A percentile compares a stretch with the other conserved stretches of the same genome.
Conservation (phyloP, 2,888 invertebrate species). For the Polymixis lichenea region DNA sequence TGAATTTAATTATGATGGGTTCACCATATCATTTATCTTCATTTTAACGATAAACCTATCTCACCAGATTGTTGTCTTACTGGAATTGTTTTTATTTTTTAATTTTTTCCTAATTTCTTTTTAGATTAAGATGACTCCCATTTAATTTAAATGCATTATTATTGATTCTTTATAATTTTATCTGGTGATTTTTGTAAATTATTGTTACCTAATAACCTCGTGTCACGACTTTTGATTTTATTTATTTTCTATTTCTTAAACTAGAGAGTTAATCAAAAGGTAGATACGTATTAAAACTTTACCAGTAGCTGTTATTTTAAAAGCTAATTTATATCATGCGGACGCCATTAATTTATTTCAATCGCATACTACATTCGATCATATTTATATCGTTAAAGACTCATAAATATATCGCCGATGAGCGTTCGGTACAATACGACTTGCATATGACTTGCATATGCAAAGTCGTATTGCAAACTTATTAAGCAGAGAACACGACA, state of each 20-base stretch:
- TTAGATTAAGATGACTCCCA: neutral
- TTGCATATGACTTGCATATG: no score
- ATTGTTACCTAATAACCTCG: neutral
- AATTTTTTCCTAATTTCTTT: neutral
- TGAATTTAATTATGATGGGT: neutral
- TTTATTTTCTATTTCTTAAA: slow-evolving; percentile 9
- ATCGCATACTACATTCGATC: slow-evolving; percentile 51
- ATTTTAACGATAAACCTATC: neutral
- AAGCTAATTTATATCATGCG: slow-evolving; percentile 35
- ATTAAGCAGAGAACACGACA: slow-evolving; percentile 71
- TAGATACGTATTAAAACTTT: slow-evolving; percentile 7
- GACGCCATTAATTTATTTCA: slow-evolving; percentile 50
- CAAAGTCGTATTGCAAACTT: slow-evolving; percentile 76
- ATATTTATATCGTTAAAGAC: slow-evolving; percentile 62
- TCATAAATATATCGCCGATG: slow-evolving; percentile 70
- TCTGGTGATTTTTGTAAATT: neutral
- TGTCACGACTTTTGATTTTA: neutral
- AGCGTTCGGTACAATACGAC: no score
- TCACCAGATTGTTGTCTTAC: slow-evolving; percentile 28
- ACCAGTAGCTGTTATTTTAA: slow-evolving; percentile 36
- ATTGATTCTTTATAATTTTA: no score
- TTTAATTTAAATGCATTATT: neutral
- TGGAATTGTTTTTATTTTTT: slow-evolving; percentile 27
- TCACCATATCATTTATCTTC: neutral
- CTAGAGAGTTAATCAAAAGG: neutral